A percentile compares a stretch with the other conserved stretches of the same genome.
Evolutionary conservation across 2,797 vertebrate species (phyloP).

Genomic region (Hydrocynus forskahlii): DNA sequence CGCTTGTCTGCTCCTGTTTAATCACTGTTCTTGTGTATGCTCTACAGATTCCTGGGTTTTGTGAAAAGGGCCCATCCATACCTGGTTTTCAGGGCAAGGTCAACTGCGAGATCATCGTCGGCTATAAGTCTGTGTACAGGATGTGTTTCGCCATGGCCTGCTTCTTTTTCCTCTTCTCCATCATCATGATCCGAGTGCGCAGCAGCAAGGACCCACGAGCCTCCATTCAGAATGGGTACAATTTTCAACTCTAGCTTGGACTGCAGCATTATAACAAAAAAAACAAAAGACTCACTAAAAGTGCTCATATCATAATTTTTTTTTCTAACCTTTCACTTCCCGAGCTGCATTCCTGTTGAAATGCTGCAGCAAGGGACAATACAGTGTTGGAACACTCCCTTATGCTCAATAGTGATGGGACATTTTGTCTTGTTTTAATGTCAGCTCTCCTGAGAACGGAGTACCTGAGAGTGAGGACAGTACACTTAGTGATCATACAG

Average conservation of each 20-base stretch:
- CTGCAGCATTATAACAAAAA: not conserved
- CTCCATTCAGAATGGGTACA: constrained; percentile 86
- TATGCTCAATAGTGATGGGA: too few relatives aligned
- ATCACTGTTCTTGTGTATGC: not conserved
- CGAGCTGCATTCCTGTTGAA: too few relatives aligned
- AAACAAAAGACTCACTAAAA: too few relatives aligned
- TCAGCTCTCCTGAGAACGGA: too few relatives aligned
- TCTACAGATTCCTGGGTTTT: constrained; percentile 89
- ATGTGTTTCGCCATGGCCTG: constrained; percentile 88
- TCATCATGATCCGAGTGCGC: constrained; percentile 87
- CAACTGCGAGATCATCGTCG: constrained; percentile 86
- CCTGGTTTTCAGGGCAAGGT: constrained; percentile 69
- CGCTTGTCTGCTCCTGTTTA: too few relatives aligned
- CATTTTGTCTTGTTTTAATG: too few relatives aligned
- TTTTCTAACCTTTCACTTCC: too few relatives aligned
- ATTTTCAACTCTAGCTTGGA: not conserved
- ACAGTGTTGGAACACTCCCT: too few relatives aligned
- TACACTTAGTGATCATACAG: too few relatives aligned
- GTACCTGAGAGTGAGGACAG: too few relatives aligned
- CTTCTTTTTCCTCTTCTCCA: constrained; percentile 89
- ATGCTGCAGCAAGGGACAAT: too few relatives aligned
- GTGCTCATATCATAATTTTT: too few relatives aligned
- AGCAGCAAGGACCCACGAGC: constrained; percentile 89
- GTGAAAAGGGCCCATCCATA: constrained; percentile 66
- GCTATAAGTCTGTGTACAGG: constrained; percentile 90